A percentile compares a stretch with the other conserved stretches of the same genome.
phyloP scores from a whole-genome alignment of 2,113 vertebrate species.

The Miniopterus natalensis region DNA sequence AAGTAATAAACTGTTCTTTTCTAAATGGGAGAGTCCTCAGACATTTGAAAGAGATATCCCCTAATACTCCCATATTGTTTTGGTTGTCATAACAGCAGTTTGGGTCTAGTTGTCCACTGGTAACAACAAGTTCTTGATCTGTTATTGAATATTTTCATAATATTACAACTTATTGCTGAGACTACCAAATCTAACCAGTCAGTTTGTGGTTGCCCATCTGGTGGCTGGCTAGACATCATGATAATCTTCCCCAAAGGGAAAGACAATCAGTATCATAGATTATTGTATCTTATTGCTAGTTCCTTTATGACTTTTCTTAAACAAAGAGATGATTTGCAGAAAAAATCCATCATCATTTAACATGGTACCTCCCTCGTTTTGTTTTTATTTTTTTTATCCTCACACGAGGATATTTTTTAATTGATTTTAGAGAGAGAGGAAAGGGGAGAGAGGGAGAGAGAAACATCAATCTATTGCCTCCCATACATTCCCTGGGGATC shows the following conservation, averaged over 20 bases:
- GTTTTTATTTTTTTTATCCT: no score
- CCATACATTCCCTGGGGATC: no score
- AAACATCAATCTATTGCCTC: no score
- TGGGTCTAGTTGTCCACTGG: not conserved
- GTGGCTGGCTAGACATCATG: not conserved
- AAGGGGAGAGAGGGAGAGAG: no score
- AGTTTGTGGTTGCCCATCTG: not conserved
- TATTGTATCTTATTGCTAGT: not conserved
- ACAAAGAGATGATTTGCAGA: not conserved
- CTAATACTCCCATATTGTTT: not conserved
- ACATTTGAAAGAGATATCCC: not conserved
- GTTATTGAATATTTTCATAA: not conserved
- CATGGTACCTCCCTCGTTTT: not conserved
- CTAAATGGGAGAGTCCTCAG: not conserved
- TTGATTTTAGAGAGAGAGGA: no score
- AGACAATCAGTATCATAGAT: not conserved
- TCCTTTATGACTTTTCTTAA: not conserved
- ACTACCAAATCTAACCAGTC: not conserved
- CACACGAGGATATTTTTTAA: no score
- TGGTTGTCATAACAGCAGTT: not conserved
- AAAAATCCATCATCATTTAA: not conserved
- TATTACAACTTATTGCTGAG: slow-evolving; percentile 2
- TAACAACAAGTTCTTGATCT: not conserved
- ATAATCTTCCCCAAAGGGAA: not conserved
- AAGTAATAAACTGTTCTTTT: not conserved